Percentiles rank a stretch among this genome's conserved stretches.
phyloP scores from a whole-genome alignment of 2,113 vertebrate genomes.

The Vombatus ursinus region DNA sequence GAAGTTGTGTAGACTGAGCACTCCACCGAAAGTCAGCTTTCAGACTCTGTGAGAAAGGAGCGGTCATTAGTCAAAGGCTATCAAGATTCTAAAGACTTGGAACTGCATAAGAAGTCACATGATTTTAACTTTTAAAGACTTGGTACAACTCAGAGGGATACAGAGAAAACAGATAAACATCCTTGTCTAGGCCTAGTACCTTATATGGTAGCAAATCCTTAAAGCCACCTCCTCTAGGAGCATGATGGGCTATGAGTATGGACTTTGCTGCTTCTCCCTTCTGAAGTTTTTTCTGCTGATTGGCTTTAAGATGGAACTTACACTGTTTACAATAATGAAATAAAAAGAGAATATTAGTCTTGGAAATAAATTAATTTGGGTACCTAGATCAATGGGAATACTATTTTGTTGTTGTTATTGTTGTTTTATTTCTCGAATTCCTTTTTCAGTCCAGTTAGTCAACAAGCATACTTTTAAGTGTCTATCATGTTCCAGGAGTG shows the following conservation, averaged over 20 bases:
- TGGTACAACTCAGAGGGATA: conserved; percentile 22
- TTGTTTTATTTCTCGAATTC: background rate
- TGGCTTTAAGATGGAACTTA: background rate
- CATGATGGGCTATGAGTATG: background rate
- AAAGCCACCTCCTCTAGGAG: conserved; percentile 1
- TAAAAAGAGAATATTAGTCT: background rate
- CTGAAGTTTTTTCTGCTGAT: background rate
- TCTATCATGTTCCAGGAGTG: background rate
- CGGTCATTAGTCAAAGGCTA: background rate
- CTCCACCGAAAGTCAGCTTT: background rate
- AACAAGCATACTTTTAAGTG: background rate
- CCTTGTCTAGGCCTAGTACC: background rate
- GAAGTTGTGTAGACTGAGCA: background rate
- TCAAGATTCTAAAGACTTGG: background rate
- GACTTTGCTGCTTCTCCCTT: background rate
- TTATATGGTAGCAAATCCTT: conserved; percentile 35
- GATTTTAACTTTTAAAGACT: conserved; percentile 36
- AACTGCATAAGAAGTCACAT: background rate
- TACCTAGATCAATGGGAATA: background rate
- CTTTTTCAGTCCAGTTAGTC: background rate
- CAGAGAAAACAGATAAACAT: conserved; percentile 27
- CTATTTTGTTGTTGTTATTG: background rate
- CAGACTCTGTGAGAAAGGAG: background rate
- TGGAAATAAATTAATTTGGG: background rate
- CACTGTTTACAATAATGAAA: background rate